A percentile compares a stretch with the other conserved stretches of the same genome.
Conservation (phyloP, 2,888 invertebrate genomes). For the Carpatolechia fugitivella region DNA sequence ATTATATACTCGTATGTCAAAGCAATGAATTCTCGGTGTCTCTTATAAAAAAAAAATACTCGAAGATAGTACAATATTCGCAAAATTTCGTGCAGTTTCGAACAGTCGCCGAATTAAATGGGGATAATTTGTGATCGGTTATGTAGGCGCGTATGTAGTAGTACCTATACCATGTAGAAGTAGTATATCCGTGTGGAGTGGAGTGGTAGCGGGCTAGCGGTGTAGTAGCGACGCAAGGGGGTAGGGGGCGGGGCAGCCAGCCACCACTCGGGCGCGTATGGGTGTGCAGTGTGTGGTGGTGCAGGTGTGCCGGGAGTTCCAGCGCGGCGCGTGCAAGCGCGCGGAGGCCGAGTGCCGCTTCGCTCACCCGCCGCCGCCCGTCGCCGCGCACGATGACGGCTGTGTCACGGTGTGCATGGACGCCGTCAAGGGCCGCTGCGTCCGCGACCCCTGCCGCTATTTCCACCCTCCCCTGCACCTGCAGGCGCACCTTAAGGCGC, state of each 20-base stretch:
- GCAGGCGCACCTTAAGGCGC: constrained; percentile 99
- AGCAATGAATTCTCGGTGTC: not conserved
- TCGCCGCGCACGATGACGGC: constrained; percentile 98
- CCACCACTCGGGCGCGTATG: constrained; percentile 30
- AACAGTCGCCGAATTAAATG: not conserved
- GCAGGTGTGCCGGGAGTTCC: constrained; percentile 99
- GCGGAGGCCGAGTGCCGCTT: constrained; percentile 98
- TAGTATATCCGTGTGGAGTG: constrained; percentile 4
- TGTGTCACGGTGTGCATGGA: constrained; percentile 99
- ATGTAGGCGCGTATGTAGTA: constrained; percentile 3
- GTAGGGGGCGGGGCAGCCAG: constrained; percentile 17
- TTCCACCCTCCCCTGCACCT: constrained; percentile 99
- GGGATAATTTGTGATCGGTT: not conserved
- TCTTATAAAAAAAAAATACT: no score
- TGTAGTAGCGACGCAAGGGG: constrained; percentile 22
- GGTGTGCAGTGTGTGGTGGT: constrained; percentile 76
- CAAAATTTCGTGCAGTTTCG: no score
- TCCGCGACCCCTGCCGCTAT: constrained; percentile 99
- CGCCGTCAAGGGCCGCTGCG: constrained; percentile 99
- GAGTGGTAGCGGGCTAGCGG: constrained; percentile 14
- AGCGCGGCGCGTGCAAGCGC: constrained; percentile 99
- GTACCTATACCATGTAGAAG: no score
- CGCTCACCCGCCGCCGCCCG: constrained; percentile 98
- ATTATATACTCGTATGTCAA: no score
- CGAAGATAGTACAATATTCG: no score